A percentile compares a stretch with the other conserved stretches of the same genome.
Evolutionary conservation across 2,797 vertebrate genomes (phyloP).

Genomic region (Poecilia gillii): DNA sequence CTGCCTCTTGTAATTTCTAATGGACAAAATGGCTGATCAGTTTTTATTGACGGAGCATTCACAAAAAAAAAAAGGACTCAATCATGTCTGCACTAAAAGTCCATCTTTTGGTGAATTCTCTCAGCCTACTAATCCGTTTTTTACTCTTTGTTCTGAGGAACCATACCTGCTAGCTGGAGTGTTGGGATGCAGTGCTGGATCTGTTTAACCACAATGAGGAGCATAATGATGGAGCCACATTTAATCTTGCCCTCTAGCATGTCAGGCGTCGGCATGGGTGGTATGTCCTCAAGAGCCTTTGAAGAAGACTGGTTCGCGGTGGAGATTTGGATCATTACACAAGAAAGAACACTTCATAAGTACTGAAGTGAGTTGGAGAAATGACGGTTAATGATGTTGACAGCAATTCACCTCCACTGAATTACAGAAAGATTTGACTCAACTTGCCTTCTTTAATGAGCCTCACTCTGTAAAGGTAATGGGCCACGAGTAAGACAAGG

Average conservation of each 20-base stretch:
- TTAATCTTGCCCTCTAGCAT: conserved; percentile 80
- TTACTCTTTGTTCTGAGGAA: conserved; percentile 50
- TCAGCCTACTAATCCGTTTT: conserved; percentile 34
- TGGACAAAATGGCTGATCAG: not conserved
- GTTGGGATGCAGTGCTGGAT: conserved; percentile 60
- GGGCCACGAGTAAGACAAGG: conserved; percentile 75
- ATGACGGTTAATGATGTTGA: conserved; percentile 90
- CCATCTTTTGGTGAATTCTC: conserved; percentile 18
- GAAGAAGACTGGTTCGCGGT: conserved; percentile 82
- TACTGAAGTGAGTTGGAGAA: conserved; percentile 82
- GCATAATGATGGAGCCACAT: conserved; percentile 78
- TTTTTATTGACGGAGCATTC: not conserved
- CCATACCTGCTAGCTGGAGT: conserved; percentile 53
- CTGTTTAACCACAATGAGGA: conserved; percentile 70
- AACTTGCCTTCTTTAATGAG: conserved; percentile 88
- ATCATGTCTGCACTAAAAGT: conserved; percentile 29
- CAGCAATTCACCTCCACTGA: conserved; percentile 86
- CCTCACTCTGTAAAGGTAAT: conserved; percentile 85
- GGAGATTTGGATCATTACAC: conserved; percentile 88
- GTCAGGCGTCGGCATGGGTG: conserved; percentile 81
- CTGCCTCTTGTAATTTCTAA: not conserved
- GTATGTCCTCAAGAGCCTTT: conserved; percentile 82
- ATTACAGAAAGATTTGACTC: conserved; percentile 87
- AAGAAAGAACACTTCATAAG: conserved; percentile 89
- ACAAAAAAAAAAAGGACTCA: conserved; percentile 5